These are phyloP conservation scores for Pectinophora gossypiella DNA, from an alignment of 1,140 invertebrate species.

Conservation along the genomic window DNA sequence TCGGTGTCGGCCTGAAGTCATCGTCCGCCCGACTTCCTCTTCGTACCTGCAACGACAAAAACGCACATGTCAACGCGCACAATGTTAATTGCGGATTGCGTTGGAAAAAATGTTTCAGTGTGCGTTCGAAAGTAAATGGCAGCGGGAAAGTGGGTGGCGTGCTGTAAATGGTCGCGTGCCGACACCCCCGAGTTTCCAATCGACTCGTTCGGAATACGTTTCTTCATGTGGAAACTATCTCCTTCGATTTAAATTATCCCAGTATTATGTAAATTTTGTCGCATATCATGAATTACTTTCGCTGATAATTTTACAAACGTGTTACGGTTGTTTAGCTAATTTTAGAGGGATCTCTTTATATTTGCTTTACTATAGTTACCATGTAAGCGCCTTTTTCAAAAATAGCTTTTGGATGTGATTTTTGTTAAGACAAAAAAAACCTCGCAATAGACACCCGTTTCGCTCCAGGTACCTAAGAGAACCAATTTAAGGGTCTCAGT, in stretches of 20 bases:
- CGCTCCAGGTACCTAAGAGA: too few relatives aligned
- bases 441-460: too few relatives aligned
- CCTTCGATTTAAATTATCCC: background rate
- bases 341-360: too few relatives aligned
- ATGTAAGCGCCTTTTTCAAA: too few relatives aligned
- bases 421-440: too few relatives aligned
- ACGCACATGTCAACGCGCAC: conserved; percentile 5
- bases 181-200: conserved; percentile 57
- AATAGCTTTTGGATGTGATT: too few relatives aligned
- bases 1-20: conserved; percentile 60
- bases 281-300: background rate
- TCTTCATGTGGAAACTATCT: conserved; percentile 5
- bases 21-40: conserved; percentile 31
- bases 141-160: conserved; percentile 54
- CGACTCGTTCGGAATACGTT: conserved; percentile 31
- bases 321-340: too few relatives aligned
- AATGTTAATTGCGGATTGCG: conserved; percentile 11
- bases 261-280: background rate
- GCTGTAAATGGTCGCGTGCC: conserved; percentile 21
- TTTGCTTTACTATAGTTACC: too few relatives aligned
- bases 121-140: conserved; percentile 69
- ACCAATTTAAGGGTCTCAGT: too few relatives aligned
- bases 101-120: conserved; percentile 32
- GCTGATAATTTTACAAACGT: background rate
- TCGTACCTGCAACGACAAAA: conserved; percentile 38